These are phyloP conservation scores for Stomatorhinus walkeri DNA, from an alignment of 2,797 vertebrate genomes.

Conservation along the genomic window DNA sequence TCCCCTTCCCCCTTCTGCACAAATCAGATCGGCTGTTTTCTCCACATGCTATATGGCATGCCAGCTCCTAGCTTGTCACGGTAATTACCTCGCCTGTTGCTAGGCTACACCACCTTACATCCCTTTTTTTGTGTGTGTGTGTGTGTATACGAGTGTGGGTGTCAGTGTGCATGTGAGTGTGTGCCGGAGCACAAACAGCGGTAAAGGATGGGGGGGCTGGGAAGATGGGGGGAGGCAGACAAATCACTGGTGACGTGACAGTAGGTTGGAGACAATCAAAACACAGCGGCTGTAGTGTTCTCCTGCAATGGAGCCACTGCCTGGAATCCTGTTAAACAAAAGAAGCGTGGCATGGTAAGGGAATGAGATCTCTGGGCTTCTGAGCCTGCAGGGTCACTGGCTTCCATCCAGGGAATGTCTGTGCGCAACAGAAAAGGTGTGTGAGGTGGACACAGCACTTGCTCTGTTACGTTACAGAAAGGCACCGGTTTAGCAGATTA, in stretches of 20 bases:
- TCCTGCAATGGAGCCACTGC: not conserved
- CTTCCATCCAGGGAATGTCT: not conserved
- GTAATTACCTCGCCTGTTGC: slow-evolving; percentile 53
- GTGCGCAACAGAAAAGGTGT: not conserved
- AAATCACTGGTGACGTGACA: slow-evolving; percentile 24
- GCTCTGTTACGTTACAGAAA: not conserved
- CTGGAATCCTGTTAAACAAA: not conserved
- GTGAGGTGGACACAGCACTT: not conserved
- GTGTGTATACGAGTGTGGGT: slow-evolving; percentile 26
- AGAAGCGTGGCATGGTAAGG: not conserved
- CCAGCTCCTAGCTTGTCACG: slow-evolving; percentile 44
- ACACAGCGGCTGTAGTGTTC: not conserved
- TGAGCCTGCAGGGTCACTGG: slow-evolving; percentile 12
- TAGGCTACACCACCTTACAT: slow-evolving; percentile 49
- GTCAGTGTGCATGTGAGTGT: slow-evolving; percentile 15
- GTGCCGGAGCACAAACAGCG: slow-evolving; percentile 13
- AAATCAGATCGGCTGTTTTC: slow-evolving; percentile 48
- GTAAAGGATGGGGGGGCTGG: not conserved
- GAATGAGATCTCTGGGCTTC: slow-evolving; percentile 8
- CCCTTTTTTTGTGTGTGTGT: slow-evolving; percentile 32
- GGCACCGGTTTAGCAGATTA: not conserved
- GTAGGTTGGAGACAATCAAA: slow-evolving; percentile 17
- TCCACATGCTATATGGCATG: slow-evolving; percentile 47
- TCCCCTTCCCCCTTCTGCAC: slow-evolving; percentile 38
- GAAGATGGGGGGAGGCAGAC: not conserved